phyloP scores from a whole-genome alignment of 2,888 invertebrate genomes.

The Heliconius cydno region DNA sequence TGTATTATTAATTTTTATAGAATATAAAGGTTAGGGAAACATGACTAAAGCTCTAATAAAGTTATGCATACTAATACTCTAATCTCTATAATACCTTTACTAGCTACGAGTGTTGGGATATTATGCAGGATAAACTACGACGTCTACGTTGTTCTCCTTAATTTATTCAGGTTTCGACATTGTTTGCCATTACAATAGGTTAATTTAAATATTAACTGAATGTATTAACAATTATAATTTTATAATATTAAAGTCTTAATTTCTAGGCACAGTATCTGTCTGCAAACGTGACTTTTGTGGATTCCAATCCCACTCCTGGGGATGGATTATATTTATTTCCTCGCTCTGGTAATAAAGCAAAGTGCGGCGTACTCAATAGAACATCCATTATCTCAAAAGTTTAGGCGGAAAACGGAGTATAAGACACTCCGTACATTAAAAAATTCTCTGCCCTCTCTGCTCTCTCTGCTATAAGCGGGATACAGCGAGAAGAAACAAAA shows the following conservation, averaged over 20 bases:
- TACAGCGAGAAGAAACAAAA: background rate
- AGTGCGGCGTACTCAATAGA: no score
- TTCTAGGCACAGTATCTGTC: no score
- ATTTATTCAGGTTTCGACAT: conserved; percentile 5
- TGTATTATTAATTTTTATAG: background rate
- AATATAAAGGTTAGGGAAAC: background rate
- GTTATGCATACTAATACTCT: conserved; percentile 3
- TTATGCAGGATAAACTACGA: conserved; percentile 8
- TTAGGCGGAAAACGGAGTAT: no score
- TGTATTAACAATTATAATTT: background rate
- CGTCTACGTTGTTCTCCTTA: conserved; percentile 2
- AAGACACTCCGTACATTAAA: no score
- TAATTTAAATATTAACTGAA: conserved; percentile 8
- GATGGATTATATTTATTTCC: no score
- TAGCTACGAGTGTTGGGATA: background rate
- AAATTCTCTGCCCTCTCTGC: no score
- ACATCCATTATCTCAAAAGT: no score
- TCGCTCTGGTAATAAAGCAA: no score
- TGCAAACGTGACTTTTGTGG: no score
- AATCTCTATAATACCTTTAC: conserved; percentile 12
- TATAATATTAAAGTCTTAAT: background rate
- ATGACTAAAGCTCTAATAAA: background rate
- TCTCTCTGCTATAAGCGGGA: no score
- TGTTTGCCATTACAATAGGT: conserved; percentile 6
- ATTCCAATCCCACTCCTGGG: no score